Base-by-base conservation (phyloP, 2,888 invertebrate species). In the Seira ritae region DNA sequence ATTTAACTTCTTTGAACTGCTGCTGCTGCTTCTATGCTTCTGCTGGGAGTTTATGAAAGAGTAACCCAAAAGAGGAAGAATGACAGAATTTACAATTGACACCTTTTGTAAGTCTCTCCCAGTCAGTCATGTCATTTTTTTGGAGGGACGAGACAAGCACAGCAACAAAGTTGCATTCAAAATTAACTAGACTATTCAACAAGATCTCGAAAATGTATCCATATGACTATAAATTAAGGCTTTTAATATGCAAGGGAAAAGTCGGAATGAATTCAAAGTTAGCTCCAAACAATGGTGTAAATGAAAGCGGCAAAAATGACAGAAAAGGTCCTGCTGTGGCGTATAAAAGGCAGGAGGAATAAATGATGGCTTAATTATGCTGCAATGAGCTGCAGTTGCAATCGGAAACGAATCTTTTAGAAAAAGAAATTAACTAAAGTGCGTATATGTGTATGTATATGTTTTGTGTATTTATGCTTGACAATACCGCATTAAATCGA, bases 281-380 rank as follows among this genome's bases (percentile, higher is more conserved):
- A 4, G 22, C n/a, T 24, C 42, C 8, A 24, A 65, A 68, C 55
- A 55, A 23, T 65, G 19, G 22, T 37, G 68, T 31, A 55, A 62
- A 24, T 22, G 17, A 71, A 42, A 79, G 60, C 19, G 68, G 50
- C 24, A 68, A 67, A 55, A 70, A 76, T 84, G 77, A 76, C 71
- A 80, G 72, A 68, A 79, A 84, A 75, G 55, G 72, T 74, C 88
- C 87, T 81, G 88, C 87, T 87, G 88, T 60, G 87, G 70, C 77
- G 84, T 79, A 89, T 87, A 88, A 88, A 87, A 87, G 85, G 84
- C 87, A 83, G 83, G 85, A 86, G 87, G 88, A 88, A 89, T 88
- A 88, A 89, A 89, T 88, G 88, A 89, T 88, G 85, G 84, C 88
- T 89, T 89, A 89, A 89, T 89, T 89, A 88, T 86, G 84, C 19